These are phyloP conservation scores for Temnopleurus reevesii DNA, from an alignment of 53 echinoderm and acorn worm genomes.

Conservation along the genomic window DNA sequence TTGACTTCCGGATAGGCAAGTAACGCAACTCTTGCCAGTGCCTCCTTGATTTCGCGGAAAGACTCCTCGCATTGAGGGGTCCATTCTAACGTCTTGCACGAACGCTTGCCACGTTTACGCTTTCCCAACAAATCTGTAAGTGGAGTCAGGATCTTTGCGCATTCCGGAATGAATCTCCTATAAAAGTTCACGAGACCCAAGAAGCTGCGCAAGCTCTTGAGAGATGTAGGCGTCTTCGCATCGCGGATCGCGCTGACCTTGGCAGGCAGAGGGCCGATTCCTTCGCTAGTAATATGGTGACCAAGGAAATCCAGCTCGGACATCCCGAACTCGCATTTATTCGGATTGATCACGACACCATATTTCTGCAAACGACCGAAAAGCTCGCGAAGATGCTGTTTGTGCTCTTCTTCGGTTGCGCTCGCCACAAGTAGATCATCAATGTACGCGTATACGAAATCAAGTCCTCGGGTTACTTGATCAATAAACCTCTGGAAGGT, in stretches of 20 bases:
- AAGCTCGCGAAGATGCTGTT: conserved; percentile 45
- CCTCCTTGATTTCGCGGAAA: conserved; percentile 44
- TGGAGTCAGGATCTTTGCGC: background rate
- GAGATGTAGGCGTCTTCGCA: conserved; percentile 41
- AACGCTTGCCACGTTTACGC: background rate
- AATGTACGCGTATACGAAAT: conserved; percentile 56
- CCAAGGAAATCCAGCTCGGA: conserved; percentile 56
- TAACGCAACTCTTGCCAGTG: conserved; percentile 22
- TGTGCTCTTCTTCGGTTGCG: conserved; percentile 13
- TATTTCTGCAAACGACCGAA: conserved; percentile 46
- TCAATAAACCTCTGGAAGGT: conserved; percentile 62
- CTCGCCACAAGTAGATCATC: conserved; percentile 59
- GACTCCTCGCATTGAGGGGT: background rate
- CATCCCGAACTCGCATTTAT: conserved; percentile 34
- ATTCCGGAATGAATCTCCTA: conserved; percentile 36
- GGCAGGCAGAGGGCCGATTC: conserved; percentile 46
- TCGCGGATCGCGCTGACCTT: conserved; percentile 62
- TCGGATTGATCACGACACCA: conserved; percentile 61
- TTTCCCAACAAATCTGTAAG: conserved; percentile 48
- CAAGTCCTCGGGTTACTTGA: conserved; percentile 44
- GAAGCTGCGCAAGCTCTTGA: conserved; percentile 47
- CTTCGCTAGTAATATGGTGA: conserved; percentile 22
- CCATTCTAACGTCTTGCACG: conserved; percentile 13
- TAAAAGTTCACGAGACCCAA: conserved; percentile 61
- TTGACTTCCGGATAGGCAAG: conserved; percentile 51